A percentile compares a stretch with the other conserved stretches of the same genome.
phyloP scores from a whole-genome alignment of 2,113 vertebrate genomes.

The Acrocephalus kingi region DNA sequence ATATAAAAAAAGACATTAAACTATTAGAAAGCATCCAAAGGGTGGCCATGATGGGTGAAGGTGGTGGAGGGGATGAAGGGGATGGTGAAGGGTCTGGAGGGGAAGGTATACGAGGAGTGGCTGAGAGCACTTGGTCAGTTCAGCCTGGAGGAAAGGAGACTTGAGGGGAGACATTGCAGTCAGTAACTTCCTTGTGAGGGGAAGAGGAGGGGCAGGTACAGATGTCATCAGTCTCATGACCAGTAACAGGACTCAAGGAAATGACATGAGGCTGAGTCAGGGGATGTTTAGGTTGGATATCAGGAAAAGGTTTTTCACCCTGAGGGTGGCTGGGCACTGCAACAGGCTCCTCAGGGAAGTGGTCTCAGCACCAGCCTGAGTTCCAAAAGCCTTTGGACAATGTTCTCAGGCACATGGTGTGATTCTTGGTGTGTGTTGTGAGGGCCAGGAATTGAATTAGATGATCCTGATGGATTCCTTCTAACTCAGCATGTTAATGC shows the following conservation, averaged over 20 bases:
- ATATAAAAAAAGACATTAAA: not conserved
- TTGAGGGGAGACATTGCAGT: not conserved
- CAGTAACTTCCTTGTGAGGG: rapidly evolving
- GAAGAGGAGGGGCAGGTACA: not conserved
- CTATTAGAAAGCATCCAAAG: not conserved
- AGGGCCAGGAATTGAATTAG: not conserved
- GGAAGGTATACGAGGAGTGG: not conserved
- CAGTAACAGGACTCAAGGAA: not conserved
- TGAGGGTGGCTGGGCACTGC: too few relatives aligned
- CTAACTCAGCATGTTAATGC: not conserved
- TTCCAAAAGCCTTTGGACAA: not conserved
- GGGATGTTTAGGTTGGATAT: not conserved
- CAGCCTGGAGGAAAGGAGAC: not conserved
- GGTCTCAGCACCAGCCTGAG: not conserved
- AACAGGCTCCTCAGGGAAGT: not conserved
- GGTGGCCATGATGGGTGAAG: not conserved
- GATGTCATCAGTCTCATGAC: not conserved
- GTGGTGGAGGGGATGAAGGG: too few relatives aligned
- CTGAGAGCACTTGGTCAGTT: not conserved
- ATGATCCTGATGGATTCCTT: not conserved
- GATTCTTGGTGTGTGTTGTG: not conserved
- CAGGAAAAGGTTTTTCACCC: not conserved
- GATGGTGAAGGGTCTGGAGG: not conserved
- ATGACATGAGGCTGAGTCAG: not conserved
- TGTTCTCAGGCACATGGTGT: not conserved